Conservation (phyloP, 1,140 invertebrate species). For the Cecropterus lyciades region DNA sequence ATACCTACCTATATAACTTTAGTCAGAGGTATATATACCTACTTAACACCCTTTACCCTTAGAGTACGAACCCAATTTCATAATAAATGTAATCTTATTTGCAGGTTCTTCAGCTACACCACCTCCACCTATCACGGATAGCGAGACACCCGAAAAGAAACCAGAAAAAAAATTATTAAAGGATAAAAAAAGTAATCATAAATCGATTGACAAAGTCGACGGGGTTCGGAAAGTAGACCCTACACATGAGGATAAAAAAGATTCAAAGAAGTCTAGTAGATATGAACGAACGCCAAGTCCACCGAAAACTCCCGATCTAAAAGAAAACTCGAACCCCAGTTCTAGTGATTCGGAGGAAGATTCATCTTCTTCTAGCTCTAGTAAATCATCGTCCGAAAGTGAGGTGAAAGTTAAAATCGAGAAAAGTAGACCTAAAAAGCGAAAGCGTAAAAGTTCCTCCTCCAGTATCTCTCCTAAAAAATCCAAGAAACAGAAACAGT, state of each 20-base stretch:
- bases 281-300: conserved; percentile 71
- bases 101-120: conserved; percentile 71
- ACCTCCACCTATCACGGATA: conserved; percentile 59
- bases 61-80: too few species aligned
- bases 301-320: conserved; percentile 54
- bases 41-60: too few species aligned
- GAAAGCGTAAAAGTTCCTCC: conserved; percentile 64
- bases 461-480: conserved; percentile 60
- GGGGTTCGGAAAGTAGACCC: conserved; percentile 54
- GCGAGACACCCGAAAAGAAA: conserved; percentile 67
- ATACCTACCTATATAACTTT: too few species aligned
- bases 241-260: conserved; percentile 60
- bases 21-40: background rate
- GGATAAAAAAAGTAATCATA: conserved; percentile 64
- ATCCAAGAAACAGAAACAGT: conserved; percentile 55
- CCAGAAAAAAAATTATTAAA: conserved; percentile 59
- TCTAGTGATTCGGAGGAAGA: conserved; percentile 66
- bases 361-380: conserved; percentile 53
- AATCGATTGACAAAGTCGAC: conserved; percentile 60
- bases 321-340: conserved; percentile 51
- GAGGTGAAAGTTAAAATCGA: conserved; percentile 53
- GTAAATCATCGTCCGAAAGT: conserved; percentile 63
- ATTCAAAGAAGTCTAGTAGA: conserved; percentile 54
- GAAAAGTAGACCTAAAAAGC: conserved; percentile 59
- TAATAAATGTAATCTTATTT: conserved; percentile 33